These are phyloP conservation scores for Endomychus coccineus DNA, from an alignment of 2,888 invertebrate species.

Conservation along the genomic window DNA sequence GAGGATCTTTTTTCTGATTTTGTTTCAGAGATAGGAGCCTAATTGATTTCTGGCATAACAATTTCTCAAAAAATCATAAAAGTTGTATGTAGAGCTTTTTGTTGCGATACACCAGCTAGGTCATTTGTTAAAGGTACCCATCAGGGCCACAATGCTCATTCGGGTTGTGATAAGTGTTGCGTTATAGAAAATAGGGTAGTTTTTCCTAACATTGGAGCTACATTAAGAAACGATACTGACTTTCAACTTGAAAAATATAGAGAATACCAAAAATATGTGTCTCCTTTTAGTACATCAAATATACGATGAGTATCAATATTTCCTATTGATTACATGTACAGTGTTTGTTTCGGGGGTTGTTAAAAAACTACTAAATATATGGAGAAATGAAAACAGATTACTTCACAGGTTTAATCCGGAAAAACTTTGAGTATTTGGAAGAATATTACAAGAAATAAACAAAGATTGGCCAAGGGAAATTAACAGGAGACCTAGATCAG, in stretches of 20 bases:
- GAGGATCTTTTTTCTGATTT: no score
- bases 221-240: not conserved
- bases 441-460: no score
- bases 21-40: no score
- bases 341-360: conserved; percentile 2
- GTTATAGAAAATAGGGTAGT: not conserved
- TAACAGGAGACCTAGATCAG: no score
- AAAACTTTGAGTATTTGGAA: no score
- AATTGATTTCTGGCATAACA: no score
- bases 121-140: no score
- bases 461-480: no score
- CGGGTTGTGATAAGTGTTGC: conserved; percentile 3
- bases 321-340: conserved; percentile 2
- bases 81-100: no score
- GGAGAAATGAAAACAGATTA: not conserved
- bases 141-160: not conserved
- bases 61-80: no score
- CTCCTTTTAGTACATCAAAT: not conserved
- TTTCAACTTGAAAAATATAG: not conserved
- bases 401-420: no score
- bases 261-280: not conserved
- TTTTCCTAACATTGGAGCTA: not conserved
- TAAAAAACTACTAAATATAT: conserved; percentile 1
- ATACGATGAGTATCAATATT: not conserved
- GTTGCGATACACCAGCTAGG: no score